A percentile compares a stretch with the other conserved stretches of the same genome.
phyloP scores from a whole-genome alignment of 2,888 invertebrate genomes.

The Cryptocephalus moraei region DNA sequence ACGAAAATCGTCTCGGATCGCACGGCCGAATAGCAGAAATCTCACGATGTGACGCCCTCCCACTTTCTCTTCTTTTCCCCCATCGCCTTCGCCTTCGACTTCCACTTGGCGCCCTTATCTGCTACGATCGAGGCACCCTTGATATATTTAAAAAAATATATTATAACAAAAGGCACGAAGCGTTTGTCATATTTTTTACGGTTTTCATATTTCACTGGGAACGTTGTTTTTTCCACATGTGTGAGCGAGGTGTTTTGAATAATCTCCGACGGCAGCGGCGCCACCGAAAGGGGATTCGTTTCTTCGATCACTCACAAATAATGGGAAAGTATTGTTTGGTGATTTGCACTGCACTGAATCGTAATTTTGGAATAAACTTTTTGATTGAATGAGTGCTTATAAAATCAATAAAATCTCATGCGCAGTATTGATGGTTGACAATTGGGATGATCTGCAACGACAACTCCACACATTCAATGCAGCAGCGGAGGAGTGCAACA shows the following conservation, averaged over 20 bases:
- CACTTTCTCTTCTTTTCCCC: constrained; percentile 6
- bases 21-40: constrained; percentile 20
- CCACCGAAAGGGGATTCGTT: no score
- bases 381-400: no score
- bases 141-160: constrained; percentile 33
- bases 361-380: no score
- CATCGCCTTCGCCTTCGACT: constrained; percentile 7
- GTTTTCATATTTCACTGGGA: constrained; percentile 35
- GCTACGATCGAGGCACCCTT: constrained; percentile 23
- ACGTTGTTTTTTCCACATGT: constrained; percentile 1
- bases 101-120: constrained; percentile 30
- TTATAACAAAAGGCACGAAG: constrained; percentile 33
- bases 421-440: no score
- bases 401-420: no score
- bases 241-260: not conserved
- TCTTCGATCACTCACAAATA: no score
- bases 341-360: no score
- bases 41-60: constrained; percentile 13
- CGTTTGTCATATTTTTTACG: constrained; percentile 38
- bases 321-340: no score
- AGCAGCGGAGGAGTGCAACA: no score
- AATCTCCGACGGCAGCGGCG: not conserved
- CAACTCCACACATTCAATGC: no score
- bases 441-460: no score
- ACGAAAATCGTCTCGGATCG: constrained; percentile 15